These are phyloP conservation scores for Erethizon dorsatum DNA, from an alignment of 2,797 vertebrate genomes.

Conservation along the genomic window DNA sequence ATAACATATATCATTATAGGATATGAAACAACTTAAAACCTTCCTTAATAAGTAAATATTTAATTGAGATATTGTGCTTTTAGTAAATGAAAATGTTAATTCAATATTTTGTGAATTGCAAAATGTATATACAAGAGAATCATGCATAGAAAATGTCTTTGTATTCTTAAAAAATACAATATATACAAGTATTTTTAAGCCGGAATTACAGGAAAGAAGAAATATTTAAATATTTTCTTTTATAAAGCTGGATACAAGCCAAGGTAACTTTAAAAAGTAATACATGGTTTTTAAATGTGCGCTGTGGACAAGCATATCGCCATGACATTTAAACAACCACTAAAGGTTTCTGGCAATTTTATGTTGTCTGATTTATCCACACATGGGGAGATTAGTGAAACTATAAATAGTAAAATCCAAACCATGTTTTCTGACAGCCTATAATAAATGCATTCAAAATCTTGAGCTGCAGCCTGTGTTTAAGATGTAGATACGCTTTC, in stretches of 20 bases:
- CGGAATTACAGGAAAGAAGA: slow-evolving; percentile 22
- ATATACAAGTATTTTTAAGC: slow-evolving; percentile 15
- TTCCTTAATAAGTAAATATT: slow-evolving; percentile 3
- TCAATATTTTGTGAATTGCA: slow-evolving; percentile 8
- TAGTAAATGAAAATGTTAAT: slow-evolving; percentile 24
- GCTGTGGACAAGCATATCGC: not conserved
- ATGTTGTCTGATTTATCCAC: slow-evolving; percentile 50
- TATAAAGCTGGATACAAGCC: slow-evolving; percentile 47
- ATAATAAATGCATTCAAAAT: slow-evolving; percentile 62
- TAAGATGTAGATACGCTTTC: slow-evolving; percentile 40
- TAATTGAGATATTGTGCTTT: slow-evolving; percentile 51
- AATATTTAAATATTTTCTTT: slow-evolving; percentile 57
- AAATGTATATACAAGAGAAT: slow-evolving; percentile 2
- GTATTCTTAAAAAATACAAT: slow-evolving; percentile 52
- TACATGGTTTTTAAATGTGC: slow-evolving; percentile 64
- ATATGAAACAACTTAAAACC: not conserved
- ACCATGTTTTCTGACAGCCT: slow-evolving; percentile 58
- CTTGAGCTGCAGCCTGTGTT: slow-evolving; percentile 44
- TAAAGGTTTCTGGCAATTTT: slow-evolving; percentile 51
- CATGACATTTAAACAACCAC: slow-evolving; percentile 53
- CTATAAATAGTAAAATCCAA: slow-evolving; percentile 62
- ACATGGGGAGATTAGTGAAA: slow-evolving; percentile 37
- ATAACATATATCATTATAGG: not conserved
- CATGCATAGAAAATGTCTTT: slow-evolving; percentile 2
- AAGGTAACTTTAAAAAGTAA: slow-evolving; percentile 45